Evolutionary conservation across 1,140 invertebrate genomes (phyloP), one percentile per base, ranked within the genome.

Genomic region (Spodoptera frugiperda): DNA sequence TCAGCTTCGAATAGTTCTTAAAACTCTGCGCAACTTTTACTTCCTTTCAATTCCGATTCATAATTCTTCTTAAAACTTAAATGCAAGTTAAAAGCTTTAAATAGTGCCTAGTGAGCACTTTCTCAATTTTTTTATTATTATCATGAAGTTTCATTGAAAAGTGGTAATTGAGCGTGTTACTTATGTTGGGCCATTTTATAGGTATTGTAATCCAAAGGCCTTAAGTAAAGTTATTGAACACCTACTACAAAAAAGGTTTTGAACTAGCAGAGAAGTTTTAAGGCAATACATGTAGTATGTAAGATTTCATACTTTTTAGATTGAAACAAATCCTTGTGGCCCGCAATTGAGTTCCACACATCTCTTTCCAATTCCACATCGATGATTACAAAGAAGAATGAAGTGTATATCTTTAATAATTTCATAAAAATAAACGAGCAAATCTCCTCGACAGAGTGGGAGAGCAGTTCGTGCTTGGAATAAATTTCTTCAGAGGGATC

Each of bases 401-500:
- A 80, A 83, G 75, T 87, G 84, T 86, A 85, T 84, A 85, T 84
- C 83, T 84, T 88, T 84, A 91, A 93, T 93, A 91, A 93, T 92
- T 91, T 92, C 89, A 92, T 93, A 93, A 93, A 93, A 93, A 93
- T 92, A 92, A 92, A 92, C 89, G 91, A 90, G 91, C 87, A 93
- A 92, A 92, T 92, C 89, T 91, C 82, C 84, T 92, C 88, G 82
- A 86, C 84, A 85, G 86, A 89, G 90, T 90, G 89, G 85, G 89
- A 78, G 81, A 90, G 85, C 88, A 89, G 91, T 91, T 92, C 92
- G 92, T 93, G 92, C 91, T 80, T 89, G 81, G 92, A 93, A 93
- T 93, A 92, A 93, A 93, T 93, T 92, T 91, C 91, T 92, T 91
- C 92, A 92, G 91, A 93, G 90, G 89, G 91, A 92, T 93, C 90